phyloP scores from a whole-genome alignment of 2,888 invertebrate species.

The Laspeyria flexula region DNA sequence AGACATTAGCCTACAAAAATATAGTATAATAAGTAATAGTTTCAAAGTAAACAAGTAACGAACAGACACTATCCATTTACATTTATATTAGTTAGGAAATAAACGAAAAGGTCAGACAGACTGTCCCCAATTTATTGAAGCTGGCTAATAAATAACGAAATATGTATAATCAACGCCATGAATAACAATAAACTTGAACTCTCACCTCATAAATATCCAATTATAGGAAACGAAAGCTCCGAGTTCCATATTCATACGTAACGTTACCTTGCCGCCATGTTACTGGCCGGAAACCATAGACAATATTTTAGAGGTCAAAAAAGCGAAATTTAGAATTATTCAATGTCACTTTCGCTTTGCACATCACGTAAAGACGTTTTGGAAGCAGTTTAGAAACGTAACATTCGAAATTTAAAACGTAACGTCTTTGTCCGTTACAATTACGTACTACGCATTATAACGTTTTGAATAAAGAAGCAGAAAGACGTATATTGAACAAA shows the following conservation, averaged over 20 bases:
- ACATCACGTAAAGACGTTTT: slow-evolving; percentile 34
- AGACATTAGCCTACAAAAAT: no score
- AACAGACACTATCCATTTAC: not conserved
- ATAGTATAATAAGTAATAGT: not conserved
- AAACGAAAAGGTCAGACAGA: slow-evolving; percentile 6
- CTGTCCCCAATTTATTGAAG: slow-evolving; percentile 2
- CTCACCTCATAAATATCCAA: slow-evolving; percentile 21
- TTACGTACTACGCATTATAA: slow-evolving; percentile 40
- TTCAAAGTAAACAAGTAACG: not conserved
- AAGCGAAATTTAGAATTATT: slow-evolving; percentile 56
- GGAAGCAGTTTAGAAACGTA: slow-evolving; percentile 42
- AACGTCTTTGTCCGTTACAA: slow-evolving; percentile 50
- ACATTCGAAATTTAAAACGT: slow-evolving; percentile 39
- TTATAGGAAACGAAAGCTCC: slow-evolving; percentile 17
- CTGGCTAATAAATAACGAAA: not conserved
- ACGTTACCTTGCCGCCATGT: slow-evolving; percentile 18
- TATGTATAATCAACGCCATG: slow-evolving; percentile 7
- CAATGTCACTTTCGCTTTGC: slow-evolving; percentile 61
- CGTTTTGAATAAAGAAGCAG: slow-evolving; percentile 15
- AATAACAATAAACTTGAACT: slow-evolving; percentile 18
- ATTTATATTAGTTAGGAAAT: not conserved
- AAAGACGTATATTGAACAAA: not conserved
- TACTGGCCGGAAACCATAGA: no score
- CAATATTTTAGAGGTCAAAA: slow-evolving; percentile 53
- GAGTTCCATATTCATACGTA: slow-evolving; percentile 22